Evolutionary conservation across 2,888 invertebrate genomes (phyloP).

Genomic region (Caenorhabditis virilis): DNA sequence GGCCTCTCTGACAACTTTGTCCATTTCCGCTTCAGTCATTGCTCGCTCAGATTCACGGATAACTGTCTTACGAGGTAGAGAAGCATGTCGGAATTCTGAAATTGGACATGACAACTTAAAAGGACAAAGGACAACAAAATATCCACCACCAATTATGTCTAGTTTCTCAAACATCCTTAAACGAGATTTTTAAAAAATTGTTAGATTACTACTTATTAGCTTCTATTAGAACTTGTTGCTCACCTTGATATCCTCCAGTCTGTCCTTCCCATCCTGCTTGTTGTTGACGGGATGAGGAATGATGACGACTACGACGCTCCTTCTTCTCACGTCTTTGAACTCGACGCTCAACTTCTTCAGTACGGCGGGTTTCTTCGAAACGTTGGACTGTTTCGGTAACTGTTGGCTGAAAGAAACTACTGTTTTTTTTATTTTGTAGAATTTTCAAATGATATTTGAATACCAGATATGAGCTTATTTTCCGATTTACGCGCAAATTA

Average conservation of each 20-base stretch:
- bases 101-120: too few relatives aligned
- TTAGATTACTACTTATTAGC: not conserved
- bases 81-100: constrained; percentile 29
- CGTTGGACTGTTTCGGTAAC: constrained; percentile 68
- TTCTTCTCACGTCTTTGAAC: constrained; percentile 58
- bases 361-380: constrained; percentile 67
- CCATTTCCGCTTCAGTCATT: constrained; percentile 55
- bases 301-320: constrained; percentile 51
- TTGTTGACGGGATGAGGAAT: constrained; percentile 46
- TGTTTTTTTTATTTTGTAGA: constrained; percentile 13
- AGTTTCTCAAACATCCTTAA: not conserved
- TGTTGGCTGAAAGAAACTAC: too few relatives aligned
- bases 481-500: too few relatives aligned
- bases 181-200: not conserved
- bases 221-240: too few relatives aligned
- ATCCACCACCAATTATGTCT: too few relatives aligned
- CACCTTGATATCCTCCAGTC: constrained; percentile 41
- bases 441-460: not conserved
- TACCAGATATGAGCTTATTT: too few relatives aligned
- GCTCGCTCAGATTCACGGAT: constrained; percentile 45
- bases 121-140: not conserved
- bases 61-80: constrained; percentile 41
- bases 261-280: constrained; percentile 44
- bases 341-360: constrained; percentile 68
- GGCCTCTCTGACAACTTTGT: constrained; percentile 54